Evolutionary conservation across 2,888 invertebrate species (phyloP), one percentile per base, ranked within the genome.

Genomic region (Hofmannophila pseudospretella): DNA sequence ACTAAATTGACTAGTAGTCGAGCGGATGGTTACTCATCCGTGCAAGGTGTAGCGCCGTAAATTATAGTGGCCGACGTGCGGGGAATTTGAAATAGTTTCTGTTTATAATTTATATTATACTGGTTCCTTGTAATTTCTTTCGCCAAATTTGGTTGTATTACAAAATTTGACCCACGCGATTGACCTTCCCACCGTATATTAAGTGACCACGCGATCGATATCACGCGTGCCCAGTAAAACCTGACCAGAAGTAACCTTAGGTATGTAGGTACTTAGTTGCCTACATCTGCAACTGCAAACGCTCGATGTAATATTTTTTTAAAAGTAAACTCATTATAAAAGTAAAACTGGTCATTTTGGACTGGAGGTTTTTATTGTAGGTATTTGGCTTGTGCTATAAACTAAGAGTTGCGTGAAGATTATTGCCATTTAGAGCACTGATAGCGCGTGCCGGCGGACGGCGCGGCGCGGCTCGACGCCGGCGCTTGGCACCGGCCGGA

Each of bases 401-500:
- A 25, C 25, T 25, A 29, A 14, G 14, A 36, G 41, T 41, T 39
- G 29, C 16, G 32, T 38, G 39, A 28, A 38, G 32, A 39, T 42
- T 33, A 37, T 39, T 42, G 43, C 11, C 25, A 34, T 45, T 37
- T 36, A 34, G 27, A 12, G 36, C 20, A 22, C 7, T 22, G 27
- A 32, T 37, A 30, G 23, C n/a, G 45, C n/a, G n/a, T n/a, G 45
- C 41, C 32, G 45, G 39, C 34, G 33, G 42, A 36, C 44, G 36
- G 36, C 13, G 25, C 29, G 35, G 9, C 25, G 10, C 23, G 9
- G 27, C 4, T 23, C 34, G 35, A 32, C 40, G 26, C 36, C 42
- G 54, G 51, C 64, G 63, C 64, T 78, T 80, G 77, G 80, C 81
- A 73, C 50, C 53, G 52, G 56, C 54, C 54, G 72, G 74, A 69